Base-by-base conservation (phyloP, 2,888 invertebrate species). In the Lasiommata megera region DNA sequence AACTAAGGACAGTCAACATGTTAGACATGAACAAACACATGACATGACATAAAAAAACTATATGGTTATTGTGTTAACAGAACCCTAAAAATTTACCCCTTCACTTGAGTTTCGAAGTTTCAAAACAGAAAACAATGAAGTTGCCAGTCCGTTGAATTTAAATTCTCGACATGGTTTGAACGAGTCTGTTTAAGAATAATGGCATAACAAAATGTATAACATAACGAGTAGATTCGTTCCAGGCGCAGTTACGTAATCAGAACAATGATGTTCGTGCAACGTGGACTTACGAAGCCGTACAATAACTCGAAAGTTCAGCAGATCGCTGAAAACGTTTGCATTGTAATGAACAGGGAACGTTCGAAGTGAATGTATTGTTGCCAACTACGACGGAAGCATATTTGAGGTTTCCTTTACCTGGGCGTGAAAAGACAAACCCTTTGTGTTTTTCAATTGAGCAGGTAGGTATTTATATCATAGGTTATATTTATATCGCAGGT, bases 81-180 rank as follows among this genome's bases (percentile, higher is more conserved):
- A n/a, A n/a, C n/a, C n/a, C n/a, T n/a, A n/a, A n/a, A n/a, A n/a
- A n/a, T n/a, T n/a, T n/a, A n/a, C n/a, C n/a, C n/a, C n/a, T n/a
- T n/a, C n/a, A n/a, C n/a, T n/a, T n/a, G n/a, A n/a, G n/a, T n/a
- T n/a, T n/a, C 5, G 34, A 59, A 55, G 51, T 59, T 59, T 16
- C 6, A 23, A 40, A 58, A 48, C 56, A 56, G 29, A 51, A 38
- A 36, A 52, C 28, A 59, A 47, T 48, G 23, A 5, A 5, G 23
- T 23, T 23, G 23, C 46, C 12, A 56, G 31, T 48, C 14, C 29
- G 17, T 29, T 28, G 37, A 56, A 56, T 43, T 56, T 14, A 48
- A 12, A 56, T 56, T 31, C 12, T 56, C 47, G 34, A 56, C 37
- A 54, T 56, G 37, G 51, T 18, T 53, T 43, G 12, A 41, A 17